Evolutionary conservation across 2,888 invertebrate species (phyloP), one percentile per base, ranked within the genome.

Genomic region (Hirtodrosophila histrioides): DNA sequence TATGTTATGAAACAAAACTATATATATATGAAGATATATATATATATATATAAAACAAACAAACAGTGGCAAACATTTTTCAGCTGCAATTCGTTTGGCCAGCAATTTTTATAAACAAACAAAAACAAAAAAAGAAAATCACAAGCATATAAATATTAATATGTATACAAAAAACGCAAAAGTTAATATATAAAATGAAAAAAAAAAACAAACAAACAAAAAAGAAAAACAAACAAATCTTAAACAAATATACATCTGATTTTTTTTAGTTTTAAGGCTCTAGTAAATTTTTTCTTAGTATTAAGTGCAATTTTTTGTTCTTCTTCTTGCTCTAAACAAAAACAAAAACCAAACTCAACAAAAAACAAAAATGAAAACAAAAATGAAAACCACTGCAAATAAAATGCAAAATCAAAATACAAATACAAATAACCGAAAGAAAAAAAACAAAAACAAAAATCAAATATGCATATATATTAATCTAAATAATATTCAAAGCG

Each of bases 211-310:
- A 27, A 55, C 12, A 46, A 49, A 51, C 36, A 31, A 62, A 37
- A 23, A 27, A 68, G 45, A 46, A 48, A 61, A 67, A 50, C 36
- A 66, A 77, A 63, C 69, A 72, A 87, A 82, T 85, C 62, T 86
- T 68, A 84, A 81, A 76, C 71, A 89, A 88, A 79, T 80, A 82
- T 88, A 85, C 83, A 89, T 89, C 89, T 86, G 86, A 88, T 83
- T 89, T 83, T 83, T 88, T 83, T 89, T 89, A 90, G 82, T 86
- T 79, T 78, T 88, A 89, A 89, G 88, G 65, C 57, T 78, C 75
- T 89, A 89, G 89, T 86, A 88, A 89, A 89, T 89, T 89, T 90
- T 89, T 89, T 90, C 75, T 68, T 90, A 89, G 86, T 75, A 74
- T 83, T 86, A 83, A 88, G 89, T 83, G 73, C 68, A 87, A 87